phyloP scores from a whole-genome alignment of 53 echinoderm and acorn worm genomes.

The Luidia sarsii region DNA sequence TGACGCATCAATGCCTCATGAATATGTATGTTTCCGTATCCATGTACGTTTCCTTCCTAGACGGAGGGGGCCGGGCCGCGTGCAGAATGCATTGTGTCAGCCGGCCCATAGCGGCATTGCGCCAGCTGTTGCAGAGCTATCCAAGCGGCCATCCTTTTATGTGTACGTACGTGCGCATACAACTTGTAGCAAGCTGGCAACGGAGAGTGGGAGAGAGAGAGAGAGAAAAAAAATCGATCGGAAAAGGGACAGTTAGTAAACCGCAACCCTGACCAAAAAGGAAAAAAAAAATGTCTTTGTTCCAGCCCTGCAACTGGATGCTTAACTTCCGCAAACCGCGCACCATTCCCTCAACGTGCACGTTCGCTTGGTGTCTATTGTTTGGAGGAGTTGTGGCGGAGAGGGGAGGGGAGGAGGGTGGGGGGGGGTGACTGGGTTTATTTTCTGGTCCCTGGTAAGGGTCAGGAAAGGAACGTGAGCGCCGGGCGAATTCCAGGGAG shows the following conservation, averaged over 20 bases:
- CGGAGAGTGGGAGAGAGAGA: too few species aligned
- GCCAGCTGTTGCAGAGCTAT: too few species aligned
- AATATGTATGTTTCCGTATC: slow-evolving; percentile 21
- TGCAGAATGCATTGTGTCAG: too few species aligned
- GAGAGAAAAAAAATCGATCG: not conserved
- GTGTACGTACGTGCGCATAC: not conserved
- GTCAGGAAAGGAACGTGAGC: slow-evolving; percentile 20
- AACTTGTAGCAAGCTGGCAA: not conserved
- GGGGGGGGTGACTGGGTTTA: not conserved
- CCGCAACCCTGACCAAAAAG: slow-evolving; percentile 27
- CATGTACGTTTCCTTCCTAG: slow-evolving; percentile 8
- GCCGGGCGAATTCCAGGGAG: slow-evolving; percentile 17
- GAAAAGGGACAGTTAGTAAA: slow-evolving; percentile 1
- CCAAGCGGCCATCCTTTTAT: not conserved
- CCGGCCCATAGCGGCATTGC: too few species aligned
- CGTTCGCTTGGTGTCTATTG: slow-evolving; percentile 30
- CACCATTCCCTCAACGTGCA: too few species aligned
- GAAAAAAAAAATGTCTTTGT: slow-evolving; percentile 16
- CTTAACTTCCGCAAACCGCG: slow-evolving; percentile 28
- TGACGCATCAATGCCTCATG: slow-evolving; percentile 38
- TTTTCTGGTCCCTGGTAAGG: slow-evolving; percentile 10
- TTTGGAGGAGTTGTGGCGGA: slow-evolving; percentile 5
- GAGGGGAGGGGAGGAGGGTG: slow-evolving; percentile 7
- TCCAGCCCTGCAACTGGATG: slow-evolving; percentile 12
- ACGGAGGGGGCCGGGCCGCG: too few species aligned